These are phyloP conservation scores for Varanus salvator DNA, from an alignment of 2,113 vertebrate species.

Conservation along the genomic window DNA sequence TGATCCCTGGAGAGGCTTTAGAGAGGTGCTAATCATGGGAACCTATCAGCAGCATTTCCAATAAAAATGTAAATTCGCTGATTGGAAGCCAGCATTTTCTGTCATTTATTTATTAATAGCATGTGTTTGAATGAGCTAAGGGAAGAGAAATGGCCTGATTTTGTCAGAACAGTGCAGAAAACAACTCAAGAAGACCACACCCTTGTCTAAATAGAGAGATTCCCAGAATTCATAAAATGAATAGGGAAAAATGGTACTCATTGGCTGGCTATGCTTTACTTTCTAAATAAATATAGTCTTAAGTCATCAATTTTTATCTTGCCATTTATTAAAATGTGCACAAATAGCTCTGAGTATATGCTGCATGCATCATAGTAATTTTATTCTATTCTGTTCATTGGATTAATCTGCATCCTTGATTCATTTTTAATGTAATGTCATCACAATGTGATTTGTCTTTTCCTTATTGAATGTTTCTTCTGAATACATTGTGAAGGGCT, in stretches of 20 bases:
- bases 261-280: neutral
- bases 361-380: neutral
- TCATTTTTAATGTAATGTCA: neutral
- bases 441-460: neutral
- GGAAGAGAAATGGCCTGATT: neutral
- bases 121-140: constrained; percentile 63
- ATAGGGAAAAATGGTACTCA: neutral
- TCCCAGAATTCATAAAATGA: neutral
- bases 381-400: neutral
- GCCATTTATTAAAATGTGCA: neutral
- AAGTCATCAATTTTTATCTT: neutral
- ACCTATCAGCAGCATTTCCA: constrained; percentile 53
- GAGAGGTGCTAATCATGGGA: constrained; percentile 63
- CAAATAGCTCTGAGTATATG: neutral
- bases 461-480: neutral
- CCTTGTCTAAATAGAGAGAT: neutral
- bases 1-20: constrained; percentile 56
- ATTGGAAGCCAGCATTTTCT: constrained; percentile 66
- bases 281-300: neutral
- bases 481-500: neutral
- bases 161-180: neutral
- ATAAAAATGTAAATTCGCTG: constrained; percentile 25
- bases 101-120: constrained; percentile 69
- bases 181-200: neutral
- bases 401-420: neutral